Base-by-base conservation (phyloP, 2,797 vertebrate genomes). In the Lateolabrax maculatus region DNA sequence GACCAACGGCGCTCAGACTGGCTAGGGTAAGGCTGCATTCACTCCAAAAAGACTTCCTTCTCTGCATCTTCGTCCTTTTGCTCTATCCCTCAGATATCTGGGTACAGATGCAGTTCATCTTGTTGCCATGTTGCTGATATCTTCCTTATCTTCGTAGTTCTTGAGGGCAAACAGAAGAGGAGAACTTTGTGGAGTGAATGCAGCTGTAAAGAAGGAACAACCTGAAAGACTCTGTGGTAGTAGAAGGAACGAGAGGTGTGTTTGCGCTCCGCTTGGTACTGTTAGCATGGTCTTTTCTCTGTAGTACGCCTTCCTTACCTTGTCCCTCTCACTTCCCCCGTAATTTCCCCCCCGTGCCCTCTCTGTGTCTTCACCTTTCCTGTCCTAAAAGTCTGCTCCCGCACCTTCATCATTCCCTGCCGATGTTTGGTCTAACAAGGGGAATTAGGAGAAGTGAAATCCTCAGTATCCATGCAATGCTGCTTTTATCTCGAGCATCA, bases 401-500 rank as follows among this genome's bases (percentile, higher is more conserved):
- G 34, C 73, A 70, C 77, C 80, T 84, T 87, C 34, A 53, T 88
- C 86, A 87, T 89, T 90, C 88, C 87, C 83, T 78, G 73, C 77
- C 62, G 19, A 60, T 67, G 65, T 83, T 84, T 75, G 58, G 79
- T 82, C 64, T 76, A 83, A 77, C 21, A 48, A 77, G 76, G 79
- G 83, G 81, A 83, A 80, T 72, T 70, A 49, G 71, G 71, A 85
- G 72, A 79, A 71, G 70, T 37, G 56, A 79, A 86, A 85, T 85
- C 81, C 75, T 91, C 89, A 87, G 55, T 88, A 79, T 92, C 82
- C 90, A 93, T 88, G 81, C 77, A 91, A 90, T 89, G 91, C 92
- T 93, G 92, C 91, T 94, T 91, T 84, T 82, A 75, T 87, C 67
- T 86, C n/a, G 21, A 90, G 82, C 89, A 49, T 83, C 86, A 69